Evolutionary conservation across 2,113 vertebrate genomes (phyloP).

Genomic region (Hirundichthys speculiger): DNA sequence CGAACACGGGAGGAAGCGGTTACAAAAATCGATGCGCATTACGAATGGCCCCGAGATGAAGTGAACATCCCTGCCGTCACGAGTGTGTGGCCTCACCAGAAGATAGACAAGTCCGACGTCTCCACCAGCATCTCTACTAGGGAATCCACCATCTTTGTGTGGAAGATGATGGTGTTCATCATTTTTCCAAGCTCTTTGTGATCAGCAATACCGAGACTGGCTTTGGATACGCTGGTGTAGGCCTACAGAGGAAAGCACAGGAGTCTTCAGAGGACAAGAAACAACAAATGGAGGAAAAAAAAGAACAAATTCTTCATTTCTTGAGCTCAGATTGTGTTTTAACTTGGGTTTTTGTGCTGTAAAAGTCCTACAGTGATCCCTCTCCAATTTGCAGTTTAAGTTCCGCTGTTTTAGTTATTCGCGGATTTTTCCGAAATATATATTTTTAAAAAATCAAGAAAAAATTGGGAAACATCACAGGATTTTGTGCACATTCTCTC

Average conservation of each 20-base stretch:
- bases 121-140: conserved; percentile 99
- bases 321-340: too few relatives aligned
- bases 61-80: too few relatives aligned
- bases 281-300: neutral
- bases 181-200: conserved; percentile 99
- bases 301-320: too few relatives aligned
- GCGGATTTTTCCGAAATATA: too few relatives aligned
- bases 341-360: too few relatives aligned
- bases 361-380: too few relatives aligned
- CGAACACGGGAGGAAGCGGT: neutral
- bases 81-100: conserved; percentile 85
- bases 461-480: too few relatives aligned
- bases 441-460: too few relatives aligned
- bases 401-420: too few relatives aligned
- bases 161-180: conserved; percentile 99
- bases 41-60: neutral
- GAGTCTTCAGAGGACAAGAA: too few relatives aligned
- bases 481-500: too few relatives aligned
- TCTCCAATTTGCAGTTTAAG: too few relatives aligned
- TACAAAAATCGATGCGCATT: neutral
- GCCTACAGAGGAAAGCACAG: conserved; percentile 77
- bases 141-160: conserved; percentile 99
- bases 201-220: conserved; percentile 92
- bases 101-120: conserved; percentile 97
- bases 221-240: conserved; percentile 98